Evolutionary conservation across 1,140 invertebrate species (phyloP).

Genomic region (Drosophila truncata): DNA sequence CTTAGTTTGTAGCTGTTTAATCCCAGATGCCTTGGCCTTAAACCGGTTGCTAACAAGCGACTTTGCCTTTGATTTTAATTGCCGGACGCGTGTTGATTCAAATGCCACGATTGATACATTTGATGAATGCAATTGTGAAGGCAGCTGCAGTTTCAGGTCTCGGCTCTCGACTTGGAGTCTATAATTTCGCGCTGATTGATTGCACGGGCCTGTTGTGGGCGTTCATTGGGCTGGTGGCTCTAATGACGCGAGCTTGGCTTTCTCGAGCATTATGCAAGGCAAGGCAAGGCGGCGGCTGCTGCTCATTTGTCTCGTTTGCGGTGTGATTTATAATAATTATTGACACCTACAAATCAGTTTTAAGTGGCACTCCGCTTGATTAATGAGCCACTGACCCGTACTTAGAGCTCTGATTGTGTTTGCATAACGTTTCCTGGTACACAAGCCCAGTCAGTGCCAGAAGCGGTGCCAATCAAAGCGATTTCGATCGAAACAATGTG

Average conservation of each 20-base stretch:
- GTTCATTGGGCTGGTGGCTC: slow-evolving; percentile 43
- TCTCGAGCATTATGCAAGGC: slow-evolving; percentile 48
- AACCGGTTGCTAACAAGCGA: slow-evolving; percentile 70
- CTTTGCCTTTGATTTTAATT: slow-evolving; percentile 59
- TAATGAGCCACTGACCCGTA: slow-evolving; percentile 56
- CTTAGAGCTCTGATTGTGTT: slow-evolving; percentile 38
- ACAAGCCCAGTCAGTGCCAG: background rate
- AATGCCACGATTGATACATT: slow-evolving; percentile 59
- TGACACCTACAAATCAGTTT: slow-evolving; percentile 77
- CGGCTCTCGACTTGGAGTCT: slow-evolving; percentile 18
- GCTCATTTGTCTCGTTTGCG: slow-evolving; percentile 69
- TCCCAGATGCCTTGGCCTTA: slow-evolving; percentile 4
- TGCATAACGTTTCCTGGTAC: slow-evolving; percentile 62
- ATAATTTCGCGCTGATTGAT: slow-evolving; percentile 72
- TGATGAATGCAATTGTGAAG: slow-evolving; percentile 22
- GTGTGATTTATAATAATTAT: slow-evolving; percentile 77
- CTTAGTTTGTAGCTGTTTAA: background rate
- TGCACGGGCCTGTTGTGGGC: slow-evolving; percentile 66
- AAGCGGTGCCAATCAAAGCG: slow-evolving; percentile 47
- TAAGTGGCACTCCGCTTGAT: slow-evolving; percentile 58
- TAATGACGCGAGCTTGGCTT: slow-evolving; percentile 50
- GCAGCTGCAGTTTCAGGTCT: slow-evolving; percentile 49
- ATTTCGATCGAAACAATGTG: slow-evolving; percentile 8
- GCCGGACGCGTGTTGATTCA: slow-evolving; percentile 52
- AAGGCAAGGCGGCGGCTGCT: background rate